A percentile compares a stretch with the other conserved stretches of the same genome.
Conservation (phyloP, 2,888 invertebrate species). For the Erynnis tages region DNA sequence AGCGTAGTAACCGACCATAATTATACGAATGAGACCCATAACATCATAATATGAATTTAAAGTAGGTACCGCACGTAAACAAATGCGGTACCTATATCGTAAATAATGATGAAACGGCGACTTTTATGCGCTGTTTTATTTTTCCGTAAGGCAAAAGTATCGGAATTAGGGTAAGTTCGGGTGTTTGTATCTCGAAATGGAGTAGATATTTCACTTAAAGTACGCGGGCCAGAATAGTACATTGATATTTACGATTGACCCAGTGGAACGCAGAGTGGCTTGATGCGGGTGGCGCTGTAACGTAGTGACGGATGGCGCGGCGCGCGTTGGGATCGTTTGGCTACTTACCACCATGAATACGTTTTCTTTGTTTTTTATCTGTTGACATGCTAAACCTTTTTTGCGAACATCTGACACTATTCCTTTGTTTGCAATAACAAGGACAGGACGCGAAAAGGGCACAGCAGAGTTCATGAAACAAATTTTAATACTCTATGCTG, state of each 20-base stretch:
- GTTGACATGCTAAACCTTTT: too few relatives aligned
- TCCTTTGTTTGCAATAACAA: too few relatives aligned
- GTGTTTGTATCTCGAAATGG: slow-evolving; percentile 65
- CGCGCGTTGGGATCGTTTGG: slow-evolving; percentile 12
- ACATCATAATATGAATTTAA: slow-evolving; percentile 11
- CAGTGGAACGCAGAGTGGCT: slow-evolving; percentile 32
- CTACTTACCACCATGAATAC: too few relatives aligned
- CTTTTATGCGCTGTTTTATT: slow-evolving; percentile 35
- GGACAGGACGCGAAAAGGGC: too few relatives aligned
- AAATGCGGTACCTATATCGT: slow-evolving; percentile 19
- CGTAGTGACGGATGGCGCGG: slow-evolving; percentile 1
- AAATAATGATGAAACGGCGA: slow-evolving; percentile 24
- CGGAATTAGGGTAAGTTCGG: slow-evolving; percentile 58
- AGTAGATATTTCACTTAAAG: slow-evolving; percentile 72
- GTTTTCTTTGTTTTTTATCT: too few relatives aligned
- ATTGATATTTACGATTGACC: slow-evolving; percentile 74
- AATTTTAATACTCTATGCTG: too few relatives aligned
- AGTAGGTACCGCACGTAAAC: slow-evolving; percentile 13
- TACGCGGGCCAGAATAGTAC: slow-evolving; percentile 64
- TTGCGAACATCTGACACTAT: too few relatives aligned
- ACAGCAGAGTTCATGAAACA: too few relatives aligned
- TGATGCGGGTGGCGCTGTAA: slow-evolving; percentile 3
- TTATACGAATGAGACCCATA: slow-evolving; percentile 1
- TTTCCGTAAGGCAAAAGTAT: slow-evolving; percentile 51
- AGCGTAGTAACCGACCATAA: too few relatives aligned